Evolutionary conservation across 2,113 vertebrate genomes (phyloP).

Genomic region (Pontoporia blainvillei): DNA sequence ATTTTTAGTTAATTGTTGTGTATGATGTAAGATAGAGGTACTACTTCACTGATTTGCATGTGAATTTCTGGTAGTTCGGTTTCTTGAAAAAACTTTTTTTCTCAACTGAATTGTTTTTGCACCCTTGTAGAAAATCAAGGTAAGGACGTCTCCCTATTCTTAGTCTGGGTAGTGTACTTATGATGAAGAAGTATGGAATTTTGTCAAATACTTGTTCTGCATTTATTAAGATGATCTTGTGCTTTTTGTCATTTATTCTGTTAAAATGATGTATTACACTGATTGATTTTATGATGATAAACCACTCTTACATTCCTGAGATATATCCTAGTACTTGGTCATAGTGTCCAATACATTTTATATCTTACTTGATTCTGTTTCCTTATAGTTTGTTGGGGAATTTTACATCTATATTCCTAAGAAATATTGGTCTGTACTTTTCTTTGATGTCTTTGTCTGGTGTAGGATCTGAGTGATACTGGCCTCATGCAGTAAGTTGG

Average conservation of each 20-base stretch:
- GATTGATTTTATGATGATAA: background rate
- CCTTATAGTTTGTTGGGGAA: background rate
- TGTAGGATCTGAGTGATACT: background rate
- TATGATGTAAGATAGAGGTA: background rate
- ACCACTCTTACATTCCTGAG: background rate
- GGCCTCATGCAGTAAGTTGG: background rate
- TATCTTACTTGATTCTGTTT: background rate
- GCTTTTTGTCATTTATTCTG: background rate
- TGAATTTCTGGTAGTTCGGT: background rate
- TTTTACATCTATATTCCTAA: background rate
- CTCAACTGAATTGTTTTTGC: background rate
- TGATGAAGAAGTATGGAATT: background rate
- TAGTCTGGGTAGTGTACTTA: background rate
- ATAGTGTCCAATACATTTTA: background rate
- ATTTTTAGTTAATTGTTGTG: background rate
- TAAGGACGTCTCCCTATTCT: background rate
- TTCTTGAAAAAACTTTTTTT: background rate
- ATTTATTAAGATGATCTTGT: background rate
- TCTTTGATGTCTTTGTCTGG: background rate
- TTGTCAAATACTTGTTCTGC: background rate
- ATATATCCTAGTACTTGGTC: background rate
- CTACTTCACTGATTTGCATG: background rate
- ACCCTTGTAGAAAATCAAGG: background rate
- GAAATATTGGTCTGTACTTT: background rate
- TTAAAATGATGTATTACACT: background rate